Conservation (phyloP, 2,113 vertebrate species). For the Microcebus jonahi region DNA sequence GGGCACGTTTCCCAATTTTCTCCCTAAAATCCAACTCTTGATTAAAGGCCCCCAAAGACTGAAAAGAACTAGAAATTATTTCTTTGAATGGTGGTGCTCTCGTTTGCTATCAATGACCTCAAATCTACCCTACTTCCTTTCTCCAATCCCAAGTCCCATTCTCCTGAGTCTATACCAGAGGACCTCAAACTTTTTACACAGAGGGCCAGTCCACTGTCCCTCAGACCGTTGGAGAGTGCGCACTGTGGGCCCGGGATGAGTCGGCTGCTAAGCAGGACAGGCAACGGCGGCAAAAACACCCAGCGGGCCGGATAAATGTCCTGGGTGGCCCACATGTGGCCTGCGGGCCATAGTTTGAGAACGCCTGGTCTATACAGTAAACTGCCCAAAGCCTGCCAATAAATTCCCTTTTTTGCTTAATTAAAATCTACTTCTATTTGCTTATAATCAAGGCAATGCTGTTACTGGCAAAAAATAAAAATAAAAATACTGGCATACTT, state of each 20-base stretch:
- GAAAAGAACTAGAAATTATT: neutral
- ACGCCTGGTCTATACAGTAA: neutral
- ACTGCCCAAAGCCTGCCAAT: neutral
- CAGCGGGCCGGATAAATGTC: rapidly evolving
- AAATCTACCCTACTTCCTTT: neutral
- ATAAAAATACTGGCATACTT: neutral
- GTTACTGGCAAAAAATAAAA: neutral
- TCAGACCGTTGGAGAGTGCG: no score
- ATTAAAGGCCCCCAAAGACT: neutral
- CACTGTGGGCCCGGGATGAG: no score
- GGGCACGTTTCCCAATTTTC: neutral
- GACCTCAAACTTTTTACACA: no score
- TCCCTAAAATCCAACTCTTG: neutral
- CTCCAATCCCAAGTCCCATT: neutral
- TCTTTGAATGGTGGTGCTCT: neutral
- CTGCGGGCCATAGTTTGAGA: no score
- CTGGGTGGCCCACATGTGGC: rapidly evolving
- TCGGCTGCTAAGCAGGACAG: no score
- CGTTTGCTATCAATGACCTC: neutral
- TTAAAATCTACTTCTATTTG: neutral
- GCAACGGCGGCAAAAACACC: no score
- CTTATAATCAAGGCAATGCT: neutral
- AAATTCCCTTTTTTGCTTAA: neutral
- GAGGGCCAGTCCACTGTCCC: no score
- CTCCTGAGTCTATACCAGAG: neutral